Base-by-base conservation (phyloP, 2,113 vertebrate species). In the Ranitomeya variabilis region DNA sequence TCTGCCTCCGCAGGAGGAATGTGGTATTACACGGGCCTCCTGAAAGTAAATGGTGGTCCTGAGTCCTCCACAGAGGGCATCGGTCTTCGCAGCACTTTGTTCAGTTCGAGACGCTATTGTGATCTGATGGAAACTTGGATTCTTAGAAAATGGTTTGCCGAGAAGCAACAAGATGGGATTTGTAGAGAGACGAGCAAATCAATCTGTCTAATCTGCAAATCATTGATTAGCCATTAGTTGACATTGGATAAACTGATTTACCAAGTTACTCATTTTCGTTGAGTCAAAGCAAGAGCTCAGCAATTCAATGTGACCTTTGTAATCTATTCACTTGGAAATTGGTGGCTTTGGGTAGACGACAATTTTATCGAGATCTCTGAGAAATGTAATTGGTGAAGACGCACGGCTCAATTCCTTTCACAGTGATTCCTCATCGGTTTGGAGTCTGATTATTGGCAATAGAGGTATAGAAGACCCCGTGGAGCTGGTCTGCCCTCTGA, bases 161-260 rank as follows among this genome's bases (percentile, higher is more conserved):
- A 73, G 26, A 37, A 16, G 5, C 31, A 73, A 23, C 23, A 7
- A 14, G 26, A 37, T 45, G 69, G 69, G 69, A 73, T 73, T 73
- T 73, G 26, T 31, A 37, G 16, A 37, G 71, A 74, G 71, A 74
- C 51, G 15, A 74, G 15, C 71, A 18, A 51, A 74, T 74, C 71
- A 74, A 51, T 74, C 15, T 1, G 16, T 10, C 71, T 31, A 74
- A 74, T 74, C 37, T 74, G 15, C 37, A 18, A 37, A 51, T 26
- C 37, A 74, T 74, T 51, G 71, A 74, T 74, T 74, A 45, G 31
- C 71, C 71, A 51, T 74, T 74, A 74, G 71, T 45, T 74, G 16
- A 74, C 71, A 51, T 74, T 26, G 71, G 31, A 74, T 74, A 51
- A 74, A 74, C 31, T 51, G 23, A 45, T 74, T 74, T 74, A 51